Base-by-base conservation (phyloP, 2,888 invertebrate species). In the Hypena proboscidalis region DNA sequence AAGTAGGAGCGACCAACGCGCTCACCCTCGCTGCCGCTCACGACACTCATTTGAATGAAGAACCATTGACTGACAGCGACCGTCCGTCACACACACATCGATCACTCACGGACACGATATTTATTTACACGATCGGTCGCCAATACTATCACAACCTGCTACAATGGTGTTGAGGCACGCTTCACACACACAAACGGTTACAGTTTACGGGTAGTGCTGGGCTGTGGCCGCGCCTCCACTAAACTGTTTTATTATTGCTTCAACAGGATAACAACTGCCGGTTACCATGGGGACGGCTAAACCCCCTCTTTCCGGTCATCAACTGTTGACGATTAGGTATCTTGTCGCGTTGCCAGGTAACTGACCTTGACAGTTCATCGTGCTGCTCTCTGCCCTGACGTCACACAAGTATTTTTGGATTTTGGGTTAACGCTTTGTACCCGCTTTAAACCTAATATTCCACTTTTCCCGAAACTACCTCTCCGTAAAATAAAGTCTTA, bases 241-340 rank as follows among this genome's bases (percentile, higher is more conserved):
- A 37, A 37, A 51, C 47, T 58, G 59, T 62, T 52, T 57, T 67
- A 64, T 65, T 61, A 55, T 66, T 50, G 37, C 37, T 44, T 6
- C 36, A 38, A 39, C 35, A 36, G 31, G 46, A 47, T 45, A 54
- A 61, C 60, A 65, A 57, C 53, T 58, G 40, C 13, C 5, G 17
- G 80, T 85, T 51, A 67, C 64, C 63, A 78, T 76, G 75, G 67
- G 45, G 45, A 82, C 70, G 45, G 48, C 47, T 73, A 68, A 77
- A 76, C 78, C 75, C 53, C 61, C 70, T n/a, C 57, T 56, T 70
- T 67, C 70, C 75, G 71, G 71, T 65, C 69, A 53, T 70, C 64
- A 52, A 48, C 33, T 45, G 46, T 47, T 58, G 58, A 63, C 58
- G 57, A 46, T 50, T 48, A 53, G 49, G 34, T 54, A 58, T 61